Evolutionary conservation across 2,888 invertebrate species (phyloP), one percentile per base, ranked within the genome.

Genomic region (Hoplodrina blanda): DNA sequence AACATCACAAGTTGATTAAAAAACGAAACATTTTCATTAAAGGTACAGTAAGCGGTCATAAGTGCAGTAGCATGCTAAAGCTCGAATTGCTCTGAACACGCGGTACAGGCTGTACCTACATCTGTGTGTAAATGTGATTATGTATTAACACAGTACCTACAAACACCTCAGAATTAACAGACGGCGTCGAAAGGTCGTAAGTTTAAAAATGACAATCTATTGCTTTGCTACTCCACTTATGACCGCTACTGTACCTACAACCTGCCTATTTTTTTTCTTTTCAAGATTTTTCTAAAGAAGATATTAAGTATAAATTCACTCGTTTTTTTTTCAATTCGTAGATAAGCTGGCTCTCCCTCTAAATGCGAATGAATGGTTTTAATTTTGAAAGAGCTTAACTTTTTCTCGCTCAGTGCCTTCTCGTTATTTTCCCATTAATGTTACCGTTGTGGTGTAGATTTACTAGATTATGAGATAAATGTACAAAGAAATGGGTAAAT

Each of bases 301-400:
- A 46, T 25, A 25, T 41, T 50, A 50, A 44, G 50, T n/a, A 66
- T 19, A 37, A 46, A 30, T 46, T 53, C 37, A 7, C 10, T 20
- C 50, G 13, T 56, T 72, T 72, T 72, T 72, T 71, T 56, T 20
- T n/a, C n/a, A 25, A 72, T 66, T 66, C 44, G 4, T 46, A 30
- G 33, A 66, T 72, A 74, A 72, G 56, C 56, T n/a, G 19, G 52
- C 46, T 53, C 30, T 68, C 69, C n/a, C 11, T 70, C 25, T 76
- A 63, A 70, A 70, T 57, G 61, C 64, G 56, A 70, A 76, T 71
- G 15, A 70, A 76, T 77, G 62, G 61, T 55, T 76, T 71, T 71
- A 71, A 76, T 77, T 71, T 77, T 50, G 62, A 61, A 71, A 66
- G 33, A 70, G 64, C 52, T 63, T 41, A 55, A 30, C 33, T 61